Percentiles rank a stretch among this genome's conserved stretches.
Evolutionary conservation across 2,888 invertebrate species (phyloP).

Genomic region (Andrena haemorrhoa): DNA sequence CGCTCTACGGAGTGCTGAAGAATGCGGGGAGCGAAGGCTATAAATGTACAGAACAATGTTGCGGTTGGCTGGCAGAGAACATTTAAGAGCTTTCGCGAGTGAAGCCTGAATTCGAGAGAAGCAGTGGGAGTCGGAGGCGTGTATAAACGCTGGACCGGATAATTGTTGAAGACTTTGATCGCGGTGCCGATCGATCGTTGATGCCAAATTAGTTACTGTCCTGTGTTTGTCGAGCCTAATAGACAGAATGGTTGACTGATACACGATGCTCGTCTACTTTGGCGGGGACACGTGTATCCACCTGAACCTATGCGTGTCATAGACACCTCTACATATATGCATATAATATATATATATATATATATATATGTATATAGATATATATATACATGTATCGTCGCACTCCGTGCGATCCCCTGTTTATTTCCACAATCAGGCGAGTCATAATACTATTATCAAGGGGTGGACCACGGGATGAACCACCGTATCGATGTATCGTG

Average conservation of each 20-base stretch:
- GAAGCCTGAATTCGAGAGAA: too few relatives aligned
- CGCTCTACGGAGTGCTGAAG: too few relatives aligned
- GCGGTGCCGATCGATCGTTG: conserved; percentile 56
- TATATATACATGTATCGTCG: conserved; percentile 44
- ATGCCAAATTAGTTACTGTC: conserved; percentile 70
- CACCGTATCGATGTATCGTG: conserved; percentile 67
- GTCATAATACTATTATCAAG: conserved; percentile 83
- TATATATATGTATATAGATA: conserved; percentile 33
- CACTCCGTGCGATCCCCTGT: conserved; percentile 73
- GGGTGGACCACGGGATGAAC: conserved; percentile 75
- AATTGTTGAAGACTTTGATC: conserved; percentile 59
- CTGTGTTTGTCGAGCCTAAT: conserved; percentile 77
- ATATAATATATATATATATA: background rate
- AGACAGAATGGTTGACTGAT: conserved; percentile 72
- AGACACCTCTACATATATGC: background rate
- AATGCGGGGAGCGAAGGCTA: too few relatives aligned
- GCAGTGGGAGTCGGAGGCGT: too few relatives aligned
- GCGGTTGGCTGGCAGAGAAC: too few relatives aligned
- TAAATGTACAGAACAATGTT: too few relatives aligned
- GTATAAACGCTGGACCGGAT: conserved; percentile 14
- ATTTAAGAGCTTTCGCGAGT: too few relatives aligned
- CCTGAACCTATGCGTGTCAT: conserved; percentile 7
- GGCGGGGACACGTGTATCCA: conserved; percentile 16
- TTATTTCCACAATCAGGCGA: conserved; percentile 83
- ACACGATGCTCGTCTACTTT: conserved; percentile 57